phyloP scores from a whole-genome alignment of 1,140 invertebrate species.

The Lanistes nyassanus region DNA sequence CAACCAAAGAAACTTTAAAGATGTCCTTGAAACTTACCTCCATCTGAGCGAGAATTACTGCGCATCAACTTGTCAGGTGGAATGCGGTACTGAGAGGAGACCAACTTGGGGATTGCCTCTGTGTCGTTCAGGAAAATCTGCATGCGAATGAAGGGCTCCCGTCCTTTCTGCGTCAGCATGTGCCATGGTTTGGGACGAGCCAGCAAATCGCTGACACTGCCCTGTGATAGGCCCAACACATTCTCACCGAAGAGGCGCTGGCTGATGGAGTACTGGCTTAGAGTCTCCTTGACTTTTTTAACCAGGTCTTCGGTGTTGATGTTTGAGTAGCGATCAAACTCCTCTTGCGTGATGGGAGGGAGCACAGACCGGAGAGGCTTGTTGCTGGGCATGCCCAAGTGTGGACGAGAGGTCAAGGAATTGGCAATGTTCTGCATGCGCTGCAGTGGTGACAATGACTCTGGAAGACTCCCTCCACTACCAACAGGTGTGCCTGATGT shows the following conservation, averaged over 20 bases:
- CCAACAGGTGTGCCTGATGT: conserved; percentile 71
- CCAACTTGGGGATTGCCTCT: conserved; percentile 94
- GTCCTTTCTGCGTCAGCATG: conserved; percentile 97
- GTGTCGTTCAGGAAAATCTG: conserved; percentile 96
- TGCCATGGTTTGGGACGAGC: conserved; percentile 99
- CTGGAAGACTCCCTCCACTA: conserved; percentile 72
- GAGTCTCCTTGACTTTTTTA: conserved; percentile 92
- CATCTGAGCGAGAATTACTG: conserved; percentile 42
- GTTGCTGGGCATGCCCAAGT: conserved; percentile 71
- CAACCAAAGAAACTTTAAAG: conserved; percentile 9
- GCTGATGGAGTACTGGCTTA: conserved; percentile 98
- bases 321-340: conserved; percentile 98
- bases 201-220: conserved; percentile 94
- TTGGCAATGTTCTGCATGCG: conserved; percentile 98
- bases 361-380: conserved; percentile 94
- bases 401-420: conserved; percentile 82
- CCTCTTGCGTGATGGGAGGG: conserved; percentile 97
- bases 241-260: conserved; percentile 98
- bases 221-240: conserved; percentile 89
- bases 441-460: conserved; percentile 82
- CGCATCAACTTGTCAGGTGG: conserved; percentile 84
- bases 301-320: conserved; percentile 99
- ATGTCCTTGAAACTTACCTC: conserved; percentile 35
- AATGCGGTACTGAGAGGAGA: conserved; percentile 97
- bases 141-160: conserved; percentile 98